Evolutionary conservation across 2,888 invertebrate species (phyloP).

Genomic region (Coremacera marginata): DNA sequence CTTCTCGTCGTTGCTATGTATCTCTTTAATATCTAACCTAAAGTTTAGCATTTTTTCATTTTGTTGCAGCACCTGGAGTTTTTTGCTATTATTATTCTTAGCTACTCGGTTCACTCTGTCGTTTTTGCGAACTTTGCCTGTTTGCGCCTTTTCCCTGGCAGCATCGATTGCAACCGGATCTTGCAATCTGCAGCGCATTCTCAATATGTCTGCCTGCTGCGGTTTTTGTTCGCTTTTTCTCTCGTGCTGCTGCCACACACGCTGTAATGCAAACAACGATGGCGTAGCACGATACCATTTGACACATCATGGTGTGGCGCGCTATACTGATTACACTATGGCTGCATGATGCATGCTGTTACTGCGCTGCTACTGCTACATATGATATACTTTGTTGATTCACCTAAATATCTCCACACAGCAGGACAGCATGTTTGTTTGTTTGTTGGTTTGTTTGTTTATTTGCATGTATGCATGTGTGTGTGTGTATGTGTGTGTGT

Average conservation of each 20-base stretch:
- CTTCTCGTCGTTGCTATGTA: background rate
- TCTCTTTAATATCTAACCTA: background rate
- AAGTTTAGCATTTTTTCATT: background rate
- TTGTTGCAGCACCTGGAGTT: background rate
- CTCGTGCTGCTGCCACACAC: background rate
- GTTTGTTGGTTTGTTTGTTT: background rate
- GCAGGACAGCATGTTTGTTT: background rate
- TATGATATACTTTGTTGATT: background rate
- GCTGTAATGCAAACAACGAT: background rate
- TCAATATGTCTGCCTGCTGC: background rate
- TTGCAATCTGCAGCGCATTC: background rate
- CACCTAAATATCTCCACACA: conserved; percentile 8
- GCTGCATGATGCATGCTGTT: background rate
- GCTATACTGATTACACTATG: background rate
- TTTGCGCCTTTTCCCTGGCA: background rate
- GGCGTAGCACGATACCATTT: background rate
- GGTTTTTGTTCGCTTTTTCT: background rate
- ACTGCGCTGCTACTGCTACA: background rate
- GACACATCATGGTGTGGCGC: background rate
- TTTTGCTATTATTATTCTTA: background rate
- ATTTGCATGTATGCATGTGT: background rate
- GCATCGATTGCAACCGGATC: background rate
- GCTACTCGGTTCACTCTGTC: background rate
- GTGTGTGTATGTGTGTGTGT: background rate
- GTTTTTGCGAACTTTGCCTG: background rate